phyloP scores from a whole-genome alignment of 2,797 vertebrate species.

The Syndactyla subalaris region DNA sequence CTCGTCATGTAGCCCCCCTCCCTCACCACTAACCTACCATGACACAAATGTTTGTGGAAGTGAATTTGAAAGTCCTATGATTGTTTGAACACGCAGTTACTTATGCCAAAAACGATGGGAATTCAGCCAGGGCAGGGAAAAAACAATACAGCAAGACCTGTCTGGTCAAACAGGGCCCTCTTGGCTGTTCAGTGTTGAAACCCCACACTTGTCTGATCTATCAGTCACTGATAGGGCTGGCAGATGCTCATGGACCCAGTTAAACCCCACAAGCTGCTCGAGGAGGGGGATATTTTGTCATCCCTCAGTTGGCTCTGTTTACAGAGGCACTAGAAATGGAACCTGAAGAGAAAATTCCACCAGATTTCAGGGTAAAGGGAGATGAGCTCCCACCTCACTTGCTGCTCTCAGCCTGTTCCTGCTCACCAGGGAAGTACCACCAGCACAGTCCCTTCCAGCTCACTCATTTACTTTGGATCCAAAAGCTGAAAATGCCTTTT shows the following conservation, averaged over 20 bases:
- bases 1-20: not conserved
- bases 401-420: not conserved
- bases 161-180: not conserved
- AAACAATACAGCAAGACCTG: rapidly evolving
- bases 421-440: rapidly evolving
- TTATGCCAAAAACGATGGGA: not conserved
- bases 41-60: not conserved
- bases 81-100: not conserved
- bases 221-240: rapidly evolving
- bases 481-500: not conserved
- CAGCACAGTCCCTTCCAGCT: not conserved
- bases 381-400: rapidly evolving
- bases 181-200: not conserved
- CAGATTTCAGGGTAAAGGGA: not conserved
- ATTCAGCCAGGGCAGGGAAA: not conserved
- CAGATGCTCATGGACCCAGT: not conserved
- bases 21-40: rapidly evolving
- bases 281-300: not conserved
- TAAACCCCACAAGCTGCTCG: rapidly evolving
- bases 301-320: not conserved
- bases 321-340: not conserved
- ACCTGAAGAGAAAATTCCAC: not conserved
- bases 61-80: not conserved
- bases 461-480: not conserved
- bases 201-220: not conserved